phyloP scores from a whole-genome alignment of 2,888 invertebrate genomes.

The Crematogaster levior region DNA sequence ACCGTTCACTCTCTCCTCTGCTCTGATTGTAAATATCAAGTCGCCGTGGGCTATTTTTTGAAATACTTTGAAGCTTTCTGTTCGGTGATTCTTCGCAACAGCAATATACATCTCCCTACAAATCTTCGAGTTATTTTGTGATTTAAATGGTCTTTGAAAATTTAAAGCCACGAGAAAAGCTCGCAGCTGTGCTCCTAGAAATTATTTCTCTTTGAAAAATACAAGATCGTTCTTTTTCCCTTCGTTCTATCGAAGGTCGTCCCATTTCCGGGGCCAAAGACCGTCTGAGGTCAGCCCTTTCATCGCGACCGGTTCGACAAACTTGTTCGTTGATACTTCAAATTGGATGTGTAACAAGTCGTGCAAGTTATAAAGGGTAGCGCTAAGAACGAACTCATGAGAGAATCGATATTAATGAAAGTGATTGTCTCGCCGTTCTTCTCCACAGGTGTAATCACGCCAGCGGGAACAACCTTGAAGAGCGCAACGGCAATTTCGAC shows the following conservation, averaged over 20 bases:
- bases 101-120: not conserved
- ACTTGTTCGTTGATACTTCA: constrained; percentile 7
- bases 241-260: constrained; percentile 63
- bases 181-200: not conserved
- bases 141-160: not conserved
- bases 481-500: not conserved
- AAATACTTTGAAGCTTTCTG: not conserved
- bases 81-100: not conserved
- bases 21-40: not conserved
- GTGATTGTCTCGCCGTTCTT: constrained; percentile 1
- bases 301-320: constrained; percentile 32
- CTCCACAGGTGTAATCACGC: constrained; percentile 42
- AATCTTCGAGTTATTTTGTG: not conserved
- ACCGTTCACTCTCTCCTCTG: constrained; percentile 48
- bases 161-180: not conserved
- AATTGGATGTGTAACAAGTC: not conserved
- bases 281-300: constrained; percentile 64
- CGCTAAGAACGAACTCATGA: not conserved
- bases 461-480: constrained; percentile 43
- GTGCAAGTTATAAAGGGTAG: not conserved
- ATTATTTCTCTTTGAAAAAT: not conserved
- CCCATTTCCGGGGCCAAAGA: constrained; percentile 71
- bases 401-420: not conserved
- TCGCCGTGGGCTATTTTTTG: not conserved
- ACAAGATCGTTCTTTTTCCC: not conserved